Evolutionary conservation across 2,797 vertebrate species (phyloP).

Genomic region (Chrysocyon brachyurus): DNA sequence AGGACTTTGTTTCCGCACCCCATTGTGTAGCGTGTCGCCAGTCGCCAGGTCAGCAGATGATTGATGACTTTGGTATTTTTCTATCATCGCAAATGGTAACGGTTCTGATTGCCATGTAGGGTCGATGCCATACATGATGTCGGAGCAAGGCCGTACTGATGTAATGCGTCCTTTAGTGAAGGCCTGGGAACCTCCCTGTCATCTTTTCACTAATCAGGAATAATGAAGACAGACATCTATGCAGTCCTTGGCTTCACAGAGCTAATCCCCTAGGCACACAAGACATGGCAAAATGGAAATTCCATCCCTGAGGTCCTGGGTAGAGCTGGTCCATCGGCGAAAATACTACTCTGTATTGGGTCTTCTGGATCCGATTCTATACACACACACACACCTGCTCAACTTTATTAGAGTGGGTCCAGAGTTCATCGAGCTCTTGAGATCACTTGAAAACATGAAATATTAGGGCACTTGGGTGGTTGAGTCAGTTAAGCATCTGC

Average conservation of each 20-base stretch:
- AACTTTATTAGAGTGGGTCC: not conserved
- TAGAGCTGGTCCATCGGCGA: not conserved
- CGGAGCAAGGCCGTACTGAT: not conserved
- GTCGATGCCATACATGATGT: not conserved
- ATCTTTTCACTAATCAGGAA: not conserved
- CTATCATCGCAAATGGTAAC: not conserved
- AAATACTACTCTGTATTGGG: not conserved
- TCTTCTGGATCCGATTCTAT: not conserved
- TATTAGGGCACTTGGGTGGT: too few relatives aligned
- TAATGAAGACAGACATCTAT: not conserved
- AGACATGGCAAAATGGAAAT: not conserved
- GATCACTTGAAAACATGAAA: not conserved
- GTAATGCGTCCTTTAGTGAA: too few relatives aligned
- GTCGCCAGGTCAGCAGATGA: not conserved
- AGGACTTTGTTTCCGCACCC: not conserved
- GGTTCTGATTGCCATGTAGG: not conserved
- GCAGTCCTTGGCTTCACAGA: not conserved
- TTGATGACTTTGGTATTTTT: not conserved
- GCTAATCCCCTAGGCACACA: not conserved
- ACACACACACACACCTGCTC: fast-evolving
- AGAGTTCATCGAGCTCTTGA: not conserved
- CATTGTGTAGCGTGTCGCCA: too few relatives aligned
- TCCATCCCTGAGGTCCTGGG: not conserved
- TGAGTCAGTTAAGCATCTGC: too few relatives aligned
- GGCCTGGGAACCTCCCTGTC: not conserved